Conservation (phyloP, 2,888 invertebrate genomes). For the Caradrina kadenii region DNA sequence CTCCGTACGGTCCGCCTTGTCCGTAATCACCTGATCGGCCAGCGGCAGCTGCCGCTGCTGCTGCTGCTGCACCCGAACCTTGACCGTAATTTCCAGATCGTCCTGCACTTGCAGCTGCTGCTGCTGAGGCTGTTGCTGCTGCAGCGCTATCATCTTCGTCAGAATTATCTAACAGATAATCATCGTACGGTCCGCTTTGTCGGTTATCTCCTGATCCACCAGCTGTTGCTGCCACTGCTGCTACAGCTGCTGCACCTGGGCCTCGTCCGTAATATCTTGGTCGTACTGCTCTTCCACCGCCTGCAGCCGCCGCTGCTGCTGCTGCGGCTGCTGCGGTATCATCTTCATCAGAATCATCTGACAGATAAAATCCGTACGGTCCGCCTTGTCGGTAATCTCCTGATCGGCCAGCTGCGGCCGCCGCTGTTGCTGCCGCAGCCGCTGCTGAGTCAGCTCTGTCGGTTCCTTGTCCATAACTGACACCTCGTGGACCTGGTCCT, state of each 20-base stretch:
- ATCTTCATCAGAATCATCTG: neutral
- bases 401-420: constrained; percentile 1
- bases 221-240: constrained; percentile 13
- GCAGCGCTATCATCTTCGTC: constrained; percentile 1
- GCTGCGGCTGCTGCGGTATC: constrained; percentile 3
- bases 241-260: neutral
- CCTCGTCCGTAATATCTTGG: neutral
- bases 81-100: neutral
- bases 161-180: neutral
- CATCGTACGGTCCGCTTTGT: neutral
- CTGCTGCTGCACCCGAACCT: neutral
- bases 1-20: neutral
- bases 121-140: constrained; percentile 47
- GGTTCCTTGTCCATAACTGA: neutral
- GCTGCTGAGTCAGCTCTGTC: too few species aligned
- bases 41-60: constrained; percentile 17
- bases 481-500: neutral
- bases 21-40: neutral
- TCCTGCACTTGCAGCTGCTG: constrained; percentile 2
- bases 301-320: neutral
- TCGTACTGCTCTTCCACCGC: constrained; percentile 30
- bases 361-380: neutral
- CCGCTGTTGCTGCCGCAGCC: constrained; percentile 14
- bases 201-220: neutral
- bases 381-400: neutral